phyloP scores from a whole-genome alignment of 2,888 invertebrate genomes.

The Strigamia transsilvanica region DNA sequence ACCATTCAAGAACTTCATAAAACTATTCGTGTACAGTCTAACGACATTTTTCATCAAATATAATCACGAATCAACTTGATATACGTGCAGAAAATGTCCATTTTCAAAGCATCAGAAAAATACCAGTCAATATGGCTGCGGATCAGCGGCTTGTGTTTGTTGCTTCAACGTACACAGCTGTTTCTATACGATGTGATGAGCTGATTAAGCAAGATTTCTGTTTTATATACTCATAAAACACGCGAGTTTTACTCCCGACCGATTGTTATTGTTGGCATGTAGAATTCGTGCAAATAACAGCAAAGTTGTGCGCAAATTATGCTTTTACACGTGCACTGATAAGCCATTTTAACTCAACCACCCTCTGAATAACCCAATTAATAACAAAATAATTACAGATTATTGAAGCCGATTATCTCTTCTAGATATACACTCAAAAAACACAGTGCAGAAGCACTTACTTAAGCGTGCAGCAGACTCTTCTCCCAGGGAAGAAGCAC shows the following conservation, averaged over 20 bases:
- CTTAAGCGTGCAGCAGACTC: background rate
- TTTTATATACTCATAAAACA: background rate
- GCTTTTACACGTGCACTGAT: background rate
- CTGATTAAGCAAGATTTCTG: background rate
- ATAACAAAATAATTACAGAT: background rate
- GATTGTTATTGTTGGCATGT: background rate
- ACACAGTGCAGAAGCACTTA: background rate
- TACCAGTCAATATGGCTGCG: slow-evolving; percentile 9
- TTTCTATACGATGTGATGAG: background rate
- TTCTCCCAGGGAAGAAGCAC: slow-evolving; percentile 4
- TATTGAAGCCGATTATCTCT: background rate
- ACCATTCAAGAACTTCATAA: background rate
- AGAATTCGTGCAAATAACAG: background rate
- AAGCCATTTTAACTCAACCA: background rate
- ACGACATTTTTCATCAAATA: background rate
- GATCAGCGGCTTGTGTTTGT: slow-evolving; percentile 20
- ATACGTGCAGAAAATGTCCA: background rate
- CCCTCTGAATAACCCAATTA: background rate
- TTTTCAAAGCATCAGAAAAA: background rate
- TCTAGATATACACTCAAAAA: background rate
- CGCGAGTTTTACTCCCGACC: background rate
- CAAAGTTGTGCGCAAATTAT: background rate
- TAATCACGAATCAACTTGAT: background rate
- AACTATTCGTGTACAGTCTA: background rate
- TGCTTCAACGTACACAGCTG: background rate